A percentile compares a stretch with the other conserved stretches of the same genome.
Conservation (phyloP, 1,140 invertebrate genomes). For the Papilio dardanus region DNA sequence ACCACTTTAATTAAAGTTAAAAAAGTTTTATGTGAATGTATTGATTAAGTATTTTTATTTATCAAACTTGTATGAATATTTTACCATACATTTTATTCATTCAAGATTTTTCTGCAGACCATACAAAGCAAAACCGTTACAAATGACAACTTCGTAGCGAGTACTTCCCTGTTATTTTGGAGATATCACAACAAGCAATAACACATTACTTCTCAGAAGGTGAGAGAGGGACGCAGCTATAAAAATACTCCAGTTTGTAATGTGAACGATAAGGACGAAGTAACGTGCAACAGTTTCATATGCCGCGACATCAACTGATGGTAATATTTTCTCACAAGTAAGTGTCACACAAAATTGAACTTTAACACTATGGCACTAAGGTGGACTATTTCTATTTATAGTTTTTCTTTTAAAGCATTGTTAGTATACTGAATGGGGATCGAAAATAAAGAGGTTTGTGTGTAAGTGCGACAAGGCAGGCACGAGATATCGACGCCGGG, state of each 20-base stretch:
- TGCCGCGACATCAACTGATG: constrained; percentile 53
- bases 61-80: no score
- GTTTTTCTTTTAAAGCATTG: constrained; percentile 53
- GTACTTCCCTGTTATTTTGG: constrained; percentile 82
- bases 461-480: constrained; percentile 62
- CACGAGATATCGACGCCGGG: constrained; percentile 59
- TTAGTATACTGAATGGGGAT: constrained; percentile 57
- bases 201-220: constrained; percentile 80
- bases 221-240: constrained; percentile 63
- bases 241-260: constrained; percentile 62
- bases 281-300: constrained; percentile 75
- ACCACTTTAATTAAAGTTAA: background rate
- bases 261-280: constrained; percentile 61
- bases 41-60: no score
- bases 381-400: constrained; percentile 43
- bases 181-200: constrained; percentile 82
- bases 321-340: constrained; percentile 44
- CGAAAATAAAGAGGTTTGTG: constrained; percentile 68
- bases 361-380: constrained; percentile 43
- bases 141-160: constrained; percentile 81
- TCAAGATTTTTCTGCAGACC: constrained; percentile 56
- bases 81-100: background rate
- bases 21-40: background rate
- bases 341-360: constrained; percentile 41
- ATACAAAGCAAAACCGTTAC: constrained; percentile 75